phyloP scores from a whole-genome alignment of 2,888 invertebrate genomes.

The Amiota mariae region DNA sequence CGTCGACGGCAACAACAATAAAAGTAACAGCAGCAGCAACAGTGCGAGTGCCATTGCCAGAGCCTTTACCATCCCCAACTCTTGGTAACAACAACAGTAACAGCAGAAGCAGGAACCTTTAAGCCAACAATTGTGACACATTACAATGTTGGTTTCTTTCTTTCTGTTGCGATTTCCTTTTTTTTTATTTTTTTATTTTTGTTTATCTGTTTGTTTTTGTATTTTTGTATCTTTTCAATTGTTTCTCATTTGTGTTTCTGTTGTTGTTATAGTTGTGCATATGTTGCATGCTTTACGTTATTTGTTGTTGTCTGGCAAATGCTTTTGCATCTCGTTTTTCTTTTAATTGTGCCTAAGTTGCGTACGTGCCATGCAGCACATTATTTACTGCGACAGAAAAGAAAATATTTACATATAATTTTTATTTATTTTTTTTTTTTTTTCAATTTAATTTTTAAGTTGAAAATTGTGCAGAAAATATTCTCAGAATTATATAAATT shows the following conservation, averaged over 20 bases:
- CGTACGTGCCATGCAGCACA: conserved; percentile 1
- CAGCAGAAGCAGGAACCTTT: not conserved
- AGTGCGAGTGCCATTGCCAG: not conserved
- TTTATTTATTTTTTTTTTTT: not conserved
- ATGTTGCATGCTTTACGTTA: conserved; percentile 21
- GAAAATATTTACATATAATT: conserved; percentile 1
- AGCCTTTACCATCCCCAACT: not conserved
- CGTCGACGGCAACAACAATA: not conserved
- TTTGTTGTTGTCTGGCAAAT: not conserved
- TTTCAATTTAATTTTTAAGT: too few species aligned
- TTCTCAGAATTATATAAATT: too few species aligned
- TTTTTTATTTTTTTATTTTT: not conserved
- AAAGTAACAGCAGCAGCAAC: conserved; percentile 34
- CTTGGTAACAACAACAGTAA: conserved; percentile 36
- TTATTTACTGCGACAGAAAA: not conserved
- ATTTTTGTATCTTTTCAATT: not conserved
- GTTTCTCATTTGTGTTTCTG: not conserved
- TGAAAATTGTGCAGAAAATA: too few species aligned
- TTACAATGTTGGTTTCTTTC: not conserved
- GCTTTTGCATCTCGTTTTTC: not conserved
- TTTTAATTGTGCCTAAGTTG: conserved; percentile 19
- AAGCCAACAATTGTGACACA: not conserved
- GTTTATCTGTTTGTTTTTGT: not conserved
- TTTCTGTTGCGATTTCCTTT: conserved; percentile 11
- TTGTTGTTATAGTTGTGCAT: not conserved